phyloP scores from a whole-genome alignment of 2,888 invertebrate genomes.

The Mycalesis mineus region DNA sequence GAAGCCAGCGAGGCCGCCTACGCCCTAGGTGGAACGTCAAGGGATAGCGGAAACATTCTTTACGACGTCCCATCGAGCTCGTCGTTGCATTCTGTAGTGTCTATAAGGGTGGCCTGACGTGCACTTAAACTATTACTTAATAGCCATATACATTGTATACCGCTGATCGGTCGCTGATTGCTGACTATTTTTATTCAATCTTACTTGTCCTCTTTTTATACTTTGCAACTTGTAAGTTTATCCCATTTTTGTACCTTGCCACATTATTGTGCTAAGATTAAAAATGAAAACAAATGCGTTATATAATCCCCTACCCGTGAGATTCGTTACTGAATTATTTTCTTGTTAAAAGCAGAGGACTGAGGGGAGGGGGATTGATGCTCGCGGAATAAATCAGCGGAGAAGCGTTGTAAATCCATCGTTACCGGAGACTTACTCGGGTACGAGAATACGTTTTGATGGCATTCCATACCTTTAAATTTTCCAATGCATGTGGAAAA shows the following conservation, averaged over 20 bases:
- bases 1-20: too few relatives aligned
- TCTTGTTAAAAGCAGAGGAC: constrained; percentile 25
- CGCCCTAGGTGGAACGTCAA: too few relatives aligned
- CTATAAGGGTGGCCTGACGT: too few relatives aligned
- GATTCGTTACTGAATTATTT: constrained; percentile 15
- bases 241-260: neutral
- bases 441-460: neutral
- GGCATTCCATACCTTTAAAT: neutral
- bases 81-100: too few relatives aligned
- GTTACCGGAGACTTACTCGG: neutral
- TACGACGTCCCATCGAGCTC: too few relatives aligned
- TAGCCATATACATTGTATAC: too few relatives aligned
- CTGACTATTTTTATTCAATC: too few relatives aligned
- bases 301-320: neutral
- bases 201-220: too few relatives aligned
- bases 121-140: too few relatives aligned
- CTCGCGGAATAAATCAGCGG: constrained; percentile 24
- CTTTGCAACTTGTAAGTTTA: neutral
- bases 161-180: too few relatives aligned
- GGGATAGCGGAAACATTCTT: too few relatives aligned
- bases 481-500: neutral
- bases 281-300: constrained; percentile 6
- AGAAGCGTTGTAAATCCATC: constrained; percentile 24
- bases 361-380: constrained; percentile 19
- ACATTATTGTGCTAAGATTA: neutral